Evolutionary conservation across 2,113 vertebrate species (phyloP).

Genomic region (Isurus oxyrinchus): DNA sequence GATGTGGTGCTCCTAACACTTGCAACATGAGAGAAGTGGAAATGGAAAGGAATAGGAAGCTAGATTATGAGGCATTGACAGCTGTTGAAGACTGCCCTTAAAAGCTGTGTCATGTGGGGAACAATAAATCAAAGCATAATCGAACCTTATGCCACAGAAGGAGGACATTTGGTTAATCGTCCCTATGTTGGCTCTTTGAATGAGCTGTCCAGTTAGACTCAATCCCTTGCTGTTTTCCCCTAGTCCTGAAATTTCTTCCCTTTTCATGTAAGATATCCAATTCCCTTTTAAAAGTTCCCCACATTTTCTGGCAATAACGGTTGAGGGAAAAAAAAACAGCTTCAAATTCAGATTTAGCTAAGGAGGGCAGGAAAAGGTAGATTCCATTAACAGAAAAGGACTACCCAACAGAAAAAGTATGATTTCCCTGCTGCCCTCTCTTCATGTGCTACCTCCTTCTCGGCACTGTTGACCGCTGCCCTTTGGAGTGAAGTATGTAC

Average conservation of each 20-base stretch:
- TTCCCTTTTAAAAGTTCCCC: neutral
- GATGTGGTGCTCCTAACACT: neutral
- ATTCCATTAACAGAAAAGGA: neutral
- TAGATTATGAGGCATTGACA: neutral
- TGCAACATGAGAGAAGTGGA: neutral
- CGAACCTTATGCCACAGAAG: neutral
- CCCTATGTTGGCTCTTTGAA: neutral
- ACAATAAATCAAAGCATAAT: neutral
- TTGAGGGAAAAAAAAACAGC: neutral
- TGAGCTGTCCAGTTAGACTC: neutral
- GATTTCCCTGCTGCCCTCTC: neutral
- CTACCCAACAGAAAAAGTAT: neutral
- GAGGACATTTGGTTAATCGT: neutral
- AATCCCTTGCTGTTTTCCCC: neutral
- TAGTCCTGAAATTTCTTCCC: neutral
- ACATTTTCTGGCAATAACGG: neutral
- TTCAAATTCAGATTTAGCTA: neutral
- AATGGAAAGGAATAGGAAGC: neutral
- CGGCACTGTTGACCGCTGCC: neutral
- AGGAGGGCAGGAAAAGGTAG: neutral
- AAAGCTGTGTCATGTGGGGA: neutral
- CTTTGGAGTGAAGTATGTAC: neutral
- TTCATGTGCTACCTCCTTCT: neutral
- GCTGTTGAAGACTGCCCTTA: neutral
- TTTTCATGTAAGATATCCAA: neutral